These are phyloP conservation scores for Lamprotornis superbus DNA, from an alignment of 2,113 vertebrate genomes.

Conservation along the genomic window DNA sequence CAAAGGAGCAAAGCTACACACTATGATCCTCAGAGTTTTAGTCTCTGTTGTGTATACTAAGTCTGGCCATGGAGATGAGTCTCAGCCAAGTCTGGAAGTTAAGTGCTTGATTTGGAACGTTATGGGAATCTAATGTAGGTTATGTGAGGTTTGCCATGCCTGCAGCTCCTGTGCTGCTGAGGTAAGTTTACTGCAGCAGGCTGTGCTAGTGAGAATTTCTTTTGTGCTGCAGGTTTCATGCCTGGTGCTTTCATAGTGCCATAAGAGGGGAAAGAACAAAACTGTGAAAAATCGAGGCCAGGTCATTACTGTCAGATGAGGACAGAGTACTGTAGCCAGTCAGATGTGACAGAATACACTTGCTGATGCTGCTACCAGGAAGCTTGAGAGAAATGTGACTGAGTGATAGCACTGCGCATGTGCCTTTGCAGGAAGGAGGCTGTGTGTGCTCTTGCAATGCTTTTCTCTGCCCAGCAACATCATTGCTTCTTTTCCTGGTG, in stretches of 20 bases:
- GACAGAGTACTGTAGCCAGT: slow-evolving; percentile 34
- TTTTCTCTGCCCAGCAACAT: slow-evolving; percentile 63
- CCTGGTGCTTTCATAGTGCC: slow-evolving; percentile 4
- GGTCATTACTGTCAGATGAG: slow-evolving; percentile 8
- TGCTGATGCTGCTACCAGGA: slow-evolving; percentile 42
- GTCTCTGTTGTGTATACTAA: neutral
- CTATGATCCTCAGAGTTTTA: neutral
- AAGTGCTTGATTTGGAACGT: neutral
- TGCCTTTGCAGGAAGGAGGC: slow-evolving; percentile 44
- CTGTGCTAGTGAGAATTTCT: neutral
- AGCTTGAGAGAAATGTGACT: slow-evolving; percentile 34
- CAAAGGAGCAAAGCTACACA: slow-evolving; percentile 16
- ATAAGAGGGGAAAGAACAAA: neutral
- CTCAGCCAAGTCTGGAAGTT: slow-evolving; percentile 14
- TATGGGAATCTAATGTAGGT: slow-evolving; percentile 16
- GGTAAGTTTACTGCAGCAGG: slow-evolving; percentile 37
- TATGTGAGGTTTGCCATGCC: slow-evolving; percentile 32
- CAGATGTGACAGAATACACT: neutral
- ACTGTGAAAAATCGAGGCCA: neutral
- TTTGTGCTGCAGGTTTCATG: slow-evolving; percentile 52
- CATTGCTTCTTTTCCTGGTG: neutral
- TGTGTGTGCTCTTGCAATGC: slow-evolving; percentile 28
- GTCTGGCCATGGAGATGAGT: slow-evolving; percentile 7
- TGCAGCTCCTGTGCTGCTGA: neutral
- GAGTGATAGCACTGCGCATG: slow-evolving; percentile 12